phyloP scores from a whole-genome alignment of 2,797 vertebrate genomes.

The Ceyx erithaca region DNA sequence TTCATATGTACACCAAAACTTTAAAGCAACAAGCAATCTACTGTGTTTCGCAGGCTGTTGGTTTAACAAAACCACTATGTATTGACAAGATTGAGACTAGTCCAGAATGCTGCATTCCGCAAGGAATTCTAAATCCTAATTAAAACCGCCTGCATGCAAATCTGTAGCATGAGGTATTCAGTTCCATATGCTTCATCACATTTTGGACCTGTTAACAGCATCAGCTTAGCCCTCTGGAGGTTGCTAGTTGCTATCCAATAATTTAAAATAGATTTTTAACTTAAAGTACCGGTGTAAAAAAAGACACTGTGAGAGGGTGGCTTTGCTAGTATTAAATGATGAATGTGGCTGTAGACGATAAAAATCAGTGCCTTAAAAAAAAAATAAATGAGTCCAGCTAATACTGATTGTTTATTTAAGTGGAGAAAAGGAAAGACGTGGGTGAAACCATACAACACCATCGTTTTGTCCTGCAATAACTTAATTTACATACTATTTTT shows the following conservation, averaged over 20 bases:
- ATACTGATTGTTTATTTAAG: slow-evolving; percentile 5
- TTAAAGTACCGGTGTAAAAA: slow-evolving; percentile 41
- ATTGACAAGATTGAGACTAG: slow-evolving; percentile 46
- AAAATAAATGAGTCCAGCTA: not conserved
- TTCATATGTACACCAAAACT: not conserved
- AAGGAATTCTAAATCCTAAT: slow-evolving; percentile 75
- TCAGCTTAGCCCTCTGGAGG: slow-evolving; percentile 48
- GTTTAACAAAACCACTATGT: slow-evolving; percentile 49
- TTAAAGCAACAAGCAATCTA: not conserved
- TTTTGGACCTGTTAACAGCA: slow-evolving; percentile 63
- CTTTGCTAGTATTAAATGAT: slow-evolving; percentile 30
- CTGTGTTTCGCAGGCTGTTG: slow-evolving; percentile 48
- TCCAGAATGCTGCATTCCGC: slow-evolving; percentile 64
- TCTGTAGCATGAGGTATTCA: slow-evolving; percentile 56
- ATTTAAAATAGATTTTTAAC: slow-evolving; percentile 55
- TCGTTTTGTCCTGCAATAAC: not conserved
- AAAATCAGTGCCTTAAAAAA: not conserved
- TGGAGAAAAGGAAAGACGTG: not conserved
- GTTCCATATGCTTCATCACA: slow-evolving; percentile 59
- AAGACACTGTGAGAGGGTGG: not conserved
- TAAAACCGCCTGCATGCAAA: slow-evolving; percentile 75
- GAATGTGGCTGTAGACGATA: slow-evolving; percentile 11
- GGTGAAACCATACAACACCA: not conserved
- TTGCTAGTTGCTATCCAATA: slow-evolving; percentile 59
- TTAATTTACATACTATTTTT: not conserved